Percentiles rank a stretch among this genome's conserved stretches.
phyloP scores from a whole-genome alignment of 2,888 invertebrate species.

The Synanthedon tipuliformis region DNA sequence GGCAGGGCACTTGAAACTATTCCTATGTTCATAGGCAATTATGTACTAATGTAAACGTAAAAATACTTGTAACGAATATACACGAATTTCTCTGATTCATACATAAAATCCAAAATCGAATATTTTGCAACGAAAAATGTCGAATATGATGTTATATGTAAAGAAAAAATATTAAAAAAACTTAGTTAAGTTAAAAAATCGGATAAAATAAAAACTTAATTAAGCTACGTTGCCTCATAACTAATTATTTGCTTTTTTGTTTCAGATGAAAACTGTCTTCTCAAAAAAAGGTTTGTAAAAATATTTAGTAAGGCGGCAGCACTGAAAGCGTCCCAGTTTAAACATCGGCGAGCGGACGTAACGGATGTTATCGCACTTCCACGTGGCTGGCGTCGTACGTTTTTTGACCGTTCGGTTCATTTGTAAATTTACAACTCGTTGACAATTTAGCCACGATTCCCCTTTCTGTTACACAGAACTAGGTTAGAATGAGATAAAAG shows the following conservation, averaged over 20 bases:
- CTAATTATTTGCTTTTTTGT: conserved; percentile 14
- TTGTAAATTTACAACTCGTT: conserved; percentile 29
- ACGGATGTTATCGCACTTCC: conserved; percentile 15
- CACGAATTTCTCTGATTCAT: too few species aligned
- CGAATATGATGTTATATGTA: too few species aligned
- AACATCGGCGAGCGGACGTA: conserved; percentile 4
- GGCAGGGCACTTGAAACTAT: too few species aligned
- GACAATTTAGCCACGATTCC: conserved; percentile 33
- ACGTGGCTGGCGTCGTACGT: conserved; percentile 14
- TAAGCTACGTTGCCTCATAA: too few species aligned
- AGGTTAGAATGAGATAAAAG: conserved; percentile 48
- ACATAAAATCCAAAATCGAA: too few species aligned
- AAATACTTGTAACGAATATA: too few species aligned
- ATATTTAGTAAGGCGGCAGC: not conserved
- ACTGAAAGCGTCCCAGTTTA: conserved; percentile 1
- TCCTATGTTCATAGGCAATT: too few species aligned
- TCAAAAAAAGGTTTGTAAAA: conserved; percentile 7
- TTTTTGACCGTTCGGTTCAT: conserved; percentile 21
- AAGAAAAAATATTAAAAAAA: too few species aligned
- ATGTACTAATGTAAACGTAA: too few species aligned
- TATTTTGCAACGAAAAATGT: too few species aligned
- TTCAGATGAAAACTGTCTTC: conserved; percentile 20
- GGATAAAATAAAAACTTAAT: too few species aligned
- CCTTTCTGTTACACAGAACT: conserved; percentile 28
- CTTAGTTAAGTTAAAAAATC: too few species aligned